These are phyloP conservation scores for Coregonus sp. DNA, from an alignment of 2,797 vertebrate genomes.

Conservation along the genomic window DNA sequence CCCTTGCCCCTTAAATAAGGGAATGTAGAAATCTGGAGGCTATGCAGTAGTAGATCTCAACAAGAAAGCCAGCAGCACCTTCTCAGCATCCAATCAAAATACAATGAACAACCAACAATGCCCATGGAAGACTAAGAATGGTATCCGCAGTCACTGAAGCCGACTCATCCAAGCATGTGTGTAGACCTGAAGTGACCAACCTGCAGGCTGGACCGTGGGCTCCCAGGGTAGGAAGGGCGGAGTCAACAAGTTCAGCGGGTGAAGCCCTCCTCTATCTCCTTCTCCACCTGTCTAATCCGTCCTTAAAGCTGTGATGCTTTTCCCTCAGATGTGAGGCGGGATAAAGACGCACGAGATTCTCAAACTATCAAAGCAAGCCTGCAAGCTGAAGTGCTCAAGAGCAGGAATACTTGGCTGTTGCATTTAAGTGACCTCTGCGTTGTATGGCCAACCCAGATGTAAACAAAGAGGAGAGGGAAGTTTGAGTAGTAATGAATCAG, in stretches of 20 bases:
- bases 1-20: slow-evolving; percentile 19
- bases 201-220: slow-evolving; percentile 57
- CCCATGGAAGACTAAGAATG: slow-evolving; percentile 22
- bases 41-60: slow-evolving; percentile 5
- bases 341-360: not conserved
- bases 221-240: slow-evolving; percentile 69
- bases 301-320: slow-evolving; percentile 12
- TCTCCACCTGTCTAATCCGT: slow-evolving; percentile 26
- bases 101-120: slow-evolving; percentile 2
- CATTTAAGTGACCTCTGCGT: not conserved
- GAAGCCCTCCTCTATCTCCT: slow-evolving; percentile 31
- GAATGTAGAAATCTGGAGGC: slow-evolving; percentile 21
- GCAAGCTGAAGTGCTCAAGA: not conserved
- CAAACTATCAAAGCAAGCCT: not conserved
- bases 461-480: not conserved
- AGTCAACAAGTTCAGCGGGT: slow-evolving; percentile 59
- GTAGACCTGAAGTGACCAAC: slow-evolving; percentile 60
- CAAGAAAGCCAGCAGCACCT: slow-evolving; percentile 16
- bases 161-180: slow-evolving; percentile 53
- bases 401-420: not conserved
- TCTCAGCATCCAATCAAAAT: slow-evolving; percentile 33
- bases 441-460: not conserved
- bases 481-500: not conserved
- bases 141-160: slow-evolving; percentile 46
- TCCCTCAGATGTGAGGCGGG: not conserved